phyloP scores from a whole-genome alignment of 2,113 vertebrate species.

The Larimichthys polyactis region DNA sequence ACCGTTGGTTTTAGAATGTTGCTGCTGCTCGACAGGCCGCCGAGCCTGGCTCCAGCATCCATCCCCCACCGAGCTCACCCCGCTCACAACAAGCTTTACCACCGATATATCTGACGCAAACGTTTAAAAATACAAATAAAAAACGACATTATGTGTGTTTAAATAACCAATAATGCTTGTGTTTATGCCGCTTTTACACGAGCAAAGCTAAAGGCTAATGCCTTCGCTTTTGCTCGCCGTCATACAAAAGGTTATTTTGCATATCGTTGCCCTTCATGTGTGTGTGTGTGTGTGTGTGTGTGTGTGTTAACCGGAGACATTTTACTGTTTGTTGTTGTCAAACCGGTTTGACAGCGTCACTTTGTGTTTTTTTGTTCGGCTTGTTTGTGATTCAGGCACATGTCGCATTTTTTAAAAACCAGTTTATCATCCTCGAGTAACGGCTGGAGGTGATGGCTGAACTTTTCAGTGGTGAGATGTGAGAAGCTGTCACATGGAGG shows the following conservation, averaged over 20 bases:
- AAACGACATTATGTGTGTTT: background rate
- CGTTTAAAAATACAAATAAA: too few relatives aligned
- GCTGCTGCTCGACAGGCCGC: conserved; percentile 65
- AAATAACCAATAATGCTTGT: background rate
- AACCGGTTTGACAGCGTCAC: background rate
- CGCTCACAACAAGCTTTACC: conserved; percentile 2
- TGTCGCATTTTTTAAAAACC: too few relatives aligned
- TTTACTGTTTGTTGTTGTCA: background rate
- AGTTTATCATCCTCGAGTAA: background rate
- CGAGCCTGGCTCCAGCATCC: conserved; percentile 62
- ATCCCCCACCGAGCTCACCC: conserved; percentile 62
- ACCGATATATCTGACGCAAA: background rate
- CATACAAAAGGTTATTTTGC: conserved; percentile 62
- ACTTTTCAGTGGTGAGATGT: conserved; percentile 1
- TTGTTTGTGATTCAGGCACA: too few relatives aligned
- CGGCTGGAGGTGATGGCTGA: background rate
- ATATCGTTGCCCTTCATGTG: conserved; percentile 22
- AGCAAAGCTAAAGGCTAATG: conserved; percentile 15
- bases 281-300: too few relatives aligned
- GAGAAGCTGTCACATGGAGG: too few relatives aligned
- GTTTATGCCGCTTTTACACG: background rate
- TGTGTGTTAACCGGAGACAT: background rate
- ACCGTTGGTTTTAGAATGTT: conserved; percentile 32
- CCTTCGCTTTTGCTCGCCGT: conserved; percentile 3
- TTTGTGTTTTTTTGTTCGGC: background rate